Evolutionary conservation across 1,140 invertebrate species (phyloP), one percentile per base, ranked within the genome.

Genomic region (Aradophagus sp.): DNA sequence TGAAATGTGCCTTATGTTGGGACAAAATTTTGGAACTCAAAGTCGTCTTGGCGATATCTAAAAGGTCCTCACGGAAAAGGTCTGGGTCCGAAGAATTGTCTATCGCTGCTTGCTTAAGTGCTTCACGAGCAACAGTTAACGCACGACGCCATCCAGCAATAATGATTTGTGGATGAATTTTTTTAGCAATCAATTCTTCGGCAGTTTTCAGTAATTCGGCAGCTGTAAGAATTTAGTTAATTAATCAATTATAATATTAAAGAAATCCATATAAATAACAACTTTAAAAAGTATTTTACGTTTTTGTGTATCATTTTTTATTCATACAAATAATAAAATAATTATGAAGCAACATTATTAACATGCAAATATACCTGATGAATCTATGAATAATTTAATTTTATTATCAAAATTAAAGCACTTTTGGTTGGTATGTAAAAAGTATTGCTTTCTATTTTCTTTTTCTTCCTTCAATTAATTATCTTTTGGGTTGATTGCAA

Each of bases 121-220:
- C 96, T 68, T 92, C 87, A 36, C 92, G 87, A 0, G 98, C 97
- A 44, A 93, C 92, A 44, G 91, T 88, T 5, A 92, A 89, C 16
- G 98, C 96, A 74, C 90, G 90, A 36, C 98, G 89, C 95, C 97
- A 99, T 7, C 98, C 98, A 61, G 92, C 85, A 68, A 99, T 96
- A 55, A 99, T 98, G 1, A 94, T 99, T 88, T 99, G 98, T 26
- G 98, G 98, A 86, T 99, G 98, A 59, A 99, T 91, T 85, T 97
- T 97, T 85, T 97, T 92, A 34, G 93, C 91, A 32, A 99, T 91
- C 8, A 99, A 84, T 77, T 94, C 93, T 84, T 99, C 98, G 2
- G 98, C 97, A 87, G 99, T 96, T 79, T 93, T 91, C 1, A 99
- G 85, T 11, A 99, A 85, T 87, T 99, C 98, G 67, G 97, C 91